These are phyloP conservation scores for Phortica magna DNA, from an alignment of 2,888 invertebrate species.

Conservation along the genomic window DNA sequence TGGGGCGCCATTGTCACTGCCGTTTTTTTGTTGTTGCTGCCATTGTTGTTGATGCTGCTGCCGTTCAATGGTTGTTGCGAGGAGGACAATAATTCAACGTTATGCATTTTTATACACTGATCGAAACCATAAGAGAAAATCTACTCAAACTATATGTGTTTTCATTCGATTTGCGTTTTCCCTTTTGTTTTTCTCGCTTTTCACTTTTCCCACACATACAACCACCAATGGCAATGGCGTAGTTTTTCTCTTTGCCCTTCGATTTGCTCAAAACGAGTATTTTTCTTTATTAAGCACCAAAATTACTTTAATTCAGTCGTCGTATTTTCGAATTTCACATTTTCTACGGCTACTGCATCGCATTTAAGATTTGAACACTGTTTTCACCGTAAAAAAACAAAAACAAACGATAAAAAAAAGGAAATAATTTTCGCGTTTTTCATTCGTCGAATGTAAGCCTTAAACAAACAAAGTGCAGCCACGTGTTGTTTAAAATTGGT, in stretches of 20 bases:
- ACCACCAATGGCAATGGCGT: conserved; percentile 57
- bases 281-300: conserved; percentile 34
- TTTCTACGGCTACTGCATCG: conserved; percentile 26
- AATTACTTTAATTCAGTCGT: conserved; percentile 38
- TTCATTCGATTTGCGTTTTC: conserved; percentile 52
- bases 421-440: conserved; percentile 35
- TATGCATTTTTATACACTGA: conserved; percentile 43
- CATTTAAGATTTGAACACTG: conserved; percentile 5
- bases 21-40: conserved; percentile 62
- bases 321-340: conserved; percentile 53
- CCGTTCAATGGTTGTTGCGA: conserved; percentile 48
- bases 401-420: conserved; percentile 63
- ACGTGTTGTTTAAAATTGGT: too few relatives aligned
- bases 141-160: conserved; percentile 10
- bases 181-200: conserved; percentile 60
- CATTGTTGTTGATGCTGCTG: conserved; percentile 58
- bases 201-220: conserved; percentile 46
- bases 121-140: neutral
- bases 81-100: conserved; percentile 10
- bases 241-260: conserved; percentile 36
- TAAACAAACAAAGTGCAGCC: too few relatives aligned
- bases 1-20: conserved; percentile 41
- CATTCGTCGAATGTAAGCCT: too few relatives aligned
- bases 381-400: conserved; percentile 60
- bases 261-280: too few relatives aligned